Conservation (phyloP, 2,113 vertebrate species). For the Percina caprodes region DNA sequence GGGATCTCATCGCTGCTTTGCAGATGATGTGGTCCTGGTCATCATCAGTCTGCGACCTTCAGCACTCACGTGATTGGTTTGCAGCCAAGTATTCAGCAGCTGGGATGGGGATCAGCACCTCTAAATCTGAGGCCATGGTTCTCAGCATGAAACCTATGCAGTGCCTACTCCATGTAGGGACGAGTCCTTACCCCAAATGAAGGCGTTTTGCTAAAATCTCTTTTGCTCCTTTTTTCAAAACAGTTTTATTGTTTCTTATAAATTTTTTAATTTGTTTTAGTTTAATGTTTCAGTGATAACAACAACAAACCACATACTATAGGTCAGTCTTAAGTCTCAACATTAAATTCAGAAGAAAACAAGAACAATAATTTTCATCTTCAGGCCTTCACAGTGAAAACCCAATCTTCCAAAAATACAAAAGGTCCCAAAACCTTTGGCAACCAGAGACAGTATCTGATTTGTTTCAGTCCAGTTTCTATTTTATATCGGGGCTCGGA, state of each 20-base stretch:
- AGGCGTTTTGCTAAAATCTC: neutral
- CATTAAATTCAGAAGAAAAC: neutral
- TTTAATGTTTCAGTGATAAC: neutral
- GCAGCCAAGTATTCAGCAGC: no score
- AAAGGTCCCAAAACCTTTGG: neutral
- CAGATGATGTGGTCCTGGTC: no score
- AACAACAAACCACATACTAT: neutral
- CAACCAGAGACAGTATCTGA: neutral
- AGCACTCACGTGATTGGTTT: no score
- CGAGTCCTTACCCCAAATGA: no score
- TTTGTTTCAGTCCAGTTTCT: neutral
- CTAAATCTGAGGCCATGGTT: no score
- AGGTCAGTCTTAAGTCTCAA: neutral
- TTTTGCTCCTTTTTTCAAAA: neutral
- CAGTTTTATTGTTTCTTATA: neutral
- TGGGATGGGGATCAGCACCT: no score
- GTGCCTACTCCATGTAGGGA: no score
- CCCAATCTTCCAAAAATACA: neutral
- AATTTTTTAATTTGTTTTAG: neutral
- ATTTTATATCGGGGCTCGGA: neutral
- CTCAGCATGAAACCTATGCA: no score
- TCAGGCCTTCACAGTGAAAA: neutral
- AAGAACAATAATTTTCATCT: neutral
- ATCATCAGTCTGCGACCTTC: no score
- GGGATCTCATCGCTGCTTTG: no score